These are phyloP conservation scores for Drosophila kuntzei DNA, from an alignment of 2,888 invertebrate genomes.

Conservation along the genomic window DNA sequence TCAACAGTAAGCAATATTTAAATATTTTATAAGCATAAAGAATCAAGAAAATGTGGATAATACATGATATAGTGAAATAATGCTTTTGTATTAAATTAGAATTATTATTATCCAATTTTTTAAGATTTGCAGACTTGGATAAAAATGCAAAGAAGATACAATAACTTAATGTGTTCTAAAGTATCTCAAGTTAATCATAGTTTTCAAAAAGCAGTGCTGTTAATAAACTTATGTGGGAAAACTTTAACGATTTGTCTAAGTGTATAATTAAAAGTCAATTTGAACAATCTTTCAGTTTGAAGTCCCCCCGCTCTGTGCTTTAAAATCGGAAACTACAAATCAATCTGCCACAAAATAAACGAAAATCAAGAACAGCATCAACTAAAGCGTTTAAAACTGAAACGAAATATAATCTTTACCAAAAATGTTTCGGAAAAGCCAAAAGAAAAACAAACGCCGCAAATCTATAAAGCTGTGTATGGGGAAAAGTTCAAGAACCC, in stretches of 20 bases:
- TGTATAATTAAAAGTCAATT: conserved; percentile 9
- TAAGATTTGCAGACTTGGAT: too few relatives aligned
- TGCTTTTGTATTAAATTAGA: too few relatives aligned
- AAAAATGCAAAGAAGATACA: too few relatives aligned
- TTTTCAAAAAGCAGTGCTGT: not conserved
- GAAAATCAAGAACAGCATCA: conserved; percentile 11
- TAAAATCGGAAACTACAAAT: conserved; percentile 45
- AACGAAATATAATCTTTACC: conserved; percentile 50
- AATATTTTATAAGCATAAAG: too few relatives aligned
- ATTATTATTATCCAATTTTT: too few relatives aligned
- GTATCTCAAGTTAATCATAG: not conserved
- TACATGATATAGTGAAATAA: too few relatives aligned
- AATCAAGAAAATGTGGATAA: too few relatives aligned
- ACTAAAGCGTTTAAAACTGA: conserved; percentile 33
- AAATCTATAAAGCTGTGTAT: conserved; percentile 42
- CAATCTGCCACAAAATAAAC: conserved; percentile 4
- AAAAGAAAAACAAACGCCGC: conserved; percentile 56
- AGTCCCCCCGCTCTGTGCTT: not conserved
- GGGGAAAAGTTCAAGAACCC: conserved; percentile 78
- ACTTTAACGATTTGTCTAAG: conserved; percentile 4
- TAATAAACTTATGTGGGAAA: conserved; percentile 5
- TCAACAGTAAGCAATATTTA: too few relatives aligned
- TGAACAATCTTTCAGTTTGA: conserved; percentile 4
- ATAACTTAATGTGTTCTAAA: not conserved
- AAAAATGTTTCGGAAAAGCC: conserved; percentile 28